Evolutionary conservation across 1,140 invertebrate species (phyloP).

Genomic region (Listronotus oregonensis): DNA sequence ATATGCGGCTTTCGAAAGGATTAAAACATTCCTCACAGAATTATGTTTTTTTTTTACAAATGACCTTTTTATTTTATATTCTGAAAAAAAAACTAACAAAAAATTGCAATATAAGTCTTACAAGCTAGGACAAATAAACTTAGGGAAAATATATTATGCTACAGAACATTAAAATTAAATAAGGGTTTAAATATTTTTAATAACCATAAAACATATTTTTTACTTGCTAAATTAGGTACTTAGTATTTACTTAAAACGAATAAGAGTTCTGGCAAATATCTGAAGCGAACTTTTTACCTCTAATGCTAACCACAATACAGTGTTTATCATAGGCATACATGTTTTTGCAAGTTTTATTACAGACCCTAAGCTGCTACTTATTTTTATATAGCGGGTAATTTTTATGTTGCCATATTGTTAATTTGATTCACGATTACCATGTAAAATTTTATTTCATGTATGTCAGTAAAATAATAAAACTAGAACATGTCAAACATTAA

Average conservation of each 20-base stretch:
- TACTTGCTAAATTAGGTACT: conserved; percentile 35
- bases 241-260: conserved; percentile 12
- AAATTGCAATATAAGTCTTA: conserved; percentile 1
- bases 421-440: too few species aligned
- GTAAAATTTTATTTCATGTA: too few species aligned
- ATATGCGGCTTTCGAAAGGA: neutral
- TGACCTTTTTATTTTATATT: neutral
- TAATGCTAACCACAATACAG: neutral
- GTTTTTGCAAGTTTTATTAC: too few species aligned
- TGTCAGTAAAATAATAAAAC: too few species aligned
- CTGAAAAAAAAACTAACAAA: conserved; percentile 1
- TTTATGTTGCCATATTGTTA: too few species aligned
- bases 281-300: neutral
- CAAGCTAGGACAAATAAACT: neutral
- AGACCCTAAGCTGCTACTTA: too few species aligned
- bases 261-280: neutral
- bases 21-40: neutral
- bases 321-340: neutral
- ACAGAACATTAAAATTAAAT: conserved; percentile 9
- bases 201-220: conserved; percentile 10
- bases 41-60: conserved; percentile 4
- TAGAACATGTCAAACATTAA: too few species aligned
- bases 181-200: neutral
- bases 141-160: conserved; percentile 13
- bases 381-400: too few species aligned